Evolutionary conservation across 1,140 invertebrate genomes (phyloP).

Genomic region (Neoseiulus cucumeris): DNA sequence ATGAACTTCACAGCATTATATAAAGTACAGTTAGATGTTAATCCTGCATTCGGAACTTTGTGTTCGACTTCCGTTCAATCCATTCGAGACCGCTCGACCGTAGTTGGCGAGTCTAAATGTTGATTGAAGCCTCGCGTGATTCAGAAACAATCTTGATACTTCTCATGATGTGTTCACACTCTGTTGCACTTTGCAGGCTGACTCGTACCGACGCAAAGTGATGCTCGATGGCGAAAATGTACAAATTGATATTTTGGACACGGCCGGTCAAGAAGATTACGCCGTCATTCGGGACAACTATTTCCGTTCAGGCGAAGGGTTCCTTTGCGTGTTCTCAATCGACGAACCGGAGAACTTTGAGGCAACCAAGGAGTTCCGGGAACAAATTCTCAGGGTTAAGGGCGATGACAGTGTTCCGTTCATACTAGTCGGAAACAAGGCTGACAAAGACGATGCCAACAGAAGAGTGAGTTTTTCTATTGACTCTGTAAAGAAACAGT

Average conservation of each 20-base stretch:
- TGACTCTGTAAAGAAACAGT: background rate
- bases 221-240: constrained; percentile 33
- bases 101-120: too few relatives aligned
- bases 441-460: constrained; percentile 36
- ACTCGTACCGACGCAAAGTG: constrained; percentile 37
- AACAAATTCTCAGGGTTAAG: constrained; percentile 30
- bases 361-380: constrained; percentile 21
- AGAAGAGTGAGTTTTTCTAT: constrained; percentile 22
- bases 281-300: constrained; percentile 28
- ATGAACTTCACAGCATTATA: too few relatives aligned
- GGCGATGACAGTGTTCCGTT: constrained; percentile 25
- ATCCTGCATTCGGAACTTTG: too few relatives aligned
- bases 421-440: constrained; percentile 29
- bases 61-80: too few relatives aligned
- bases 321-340: constrained; percentile 31
- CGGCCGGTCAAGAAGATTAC: constrained; percentile 33
- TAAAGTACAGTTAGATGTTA: too few relatives aligned
- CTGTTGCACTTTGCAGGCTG: constrained; percentile 27
- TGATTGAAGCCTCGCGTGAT: too few relatives aligned
- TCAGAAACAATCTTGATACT: too few relatives aligned
- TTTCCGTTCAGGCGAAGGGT: constrained; percentile 27
- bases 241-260: constrained; percentile 29
- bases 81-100: too few relatives aligned
- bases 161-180: too few relatives aligned
- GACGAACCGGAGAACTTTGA: constrained; percentile 29